These are phyloP conservation scores for Oryctolagus cuniculus DNA, from an alignment of 2,113 vertebrate species.

Conservation along the genomic window mOryCun1.1 NC_091432.1:18421501-18422000, in stretches of 20 bases:
- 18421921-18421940: too few species aligned
- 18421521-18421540: conserved; percentile 22
- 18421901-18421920: neutral
- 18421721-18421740: neutral
- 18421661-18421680: neutral
- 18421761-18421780: neutral
- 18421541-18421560: neutral
- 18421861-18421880: neutral
- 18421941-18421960: too few species aligned
- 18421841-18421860: conserved; percentile 25
- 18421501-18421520: conserved; percentile 13
- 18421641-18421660: neutral
- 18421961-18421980: too few species aligned
- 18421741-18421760: neutral
- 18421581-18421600: conserved; percentile 2
- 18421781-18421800: neutral
- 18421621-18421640: neutral
- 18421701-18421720: neutral
- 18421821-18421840: conserved; percentile 2
- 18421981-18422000: too few species aligned
- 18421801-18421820: conserved; percentile 17
- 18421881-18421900: neutral
- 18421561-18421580: neutral
- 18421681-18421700: neutral
- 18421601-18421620: neutral